phyloP scores from a whole-genome alignment of 2,797 vertebrate genomes.

The Mormyrus hasselquistii region DNA sequence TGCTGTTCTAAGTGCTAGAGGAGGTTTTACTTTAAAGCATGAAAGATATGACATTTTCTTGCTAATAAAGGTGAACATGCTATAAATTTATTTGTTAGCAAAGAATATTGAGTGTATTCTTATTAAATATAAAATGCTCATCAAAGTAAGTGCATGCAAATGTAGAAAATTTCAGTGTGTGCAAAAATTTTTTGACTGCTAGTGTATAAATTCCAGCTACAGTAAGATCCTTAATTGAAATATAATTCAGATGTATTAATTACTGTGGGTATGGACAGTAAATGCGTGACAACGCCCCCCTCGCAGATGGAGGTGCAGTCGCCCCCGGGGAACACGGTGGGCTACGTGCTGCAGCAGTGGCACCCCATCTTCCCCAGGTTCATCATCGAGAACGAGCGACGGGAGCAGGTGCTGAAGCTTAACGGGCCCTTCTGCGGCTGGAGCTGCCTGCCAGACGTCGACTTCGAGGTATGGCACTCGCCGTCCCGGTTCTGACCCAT shows the following conservation, averaged over 20 bases:
- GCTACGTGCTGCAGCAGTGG: conserved; percentile 82
- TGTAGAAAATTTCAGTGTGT: neutral
- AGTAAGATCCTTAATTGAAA: neutral
- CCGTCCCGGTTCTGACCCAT: conserved; percentile 30
- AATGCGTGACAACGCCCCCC: neutral
- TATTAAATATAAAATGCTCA: neutral
- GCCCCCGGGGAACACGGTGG: conserved; percentile 76
- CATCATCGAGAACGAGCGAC: conserved; percentile 71
- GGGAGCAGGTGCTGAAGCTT: conserved; percentile 69
- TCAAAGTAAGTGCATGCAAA: neutral
- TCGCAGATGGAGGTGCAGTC: conserved; percentile 82
- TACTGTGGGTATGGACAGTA: neutral
- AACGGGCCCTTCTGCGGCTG: conserved; percentile 77
- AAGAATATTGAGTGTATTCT: neutral
- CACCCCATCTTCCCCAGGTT: conserved; percentile 79
- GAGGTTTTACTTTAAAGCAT: neutral
- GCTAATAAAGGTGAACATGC: neutral
- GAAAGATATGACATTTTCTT: neutral
- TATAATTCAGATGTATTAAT: neutral
- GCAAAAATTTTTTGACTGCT: no score
- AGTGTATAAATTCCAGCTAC: neutral
- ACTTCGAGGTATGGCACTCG: conserved; percentile 76
- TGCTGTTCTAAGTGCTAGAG: neutral
- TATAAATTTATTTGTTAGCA: neutral
- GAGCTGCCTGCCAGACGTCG: conserved; percentile 77